Base-by-base conservation (phyloP, 2,113 vertebrate genomes). In the Notothenia coriiceps region DNA sequence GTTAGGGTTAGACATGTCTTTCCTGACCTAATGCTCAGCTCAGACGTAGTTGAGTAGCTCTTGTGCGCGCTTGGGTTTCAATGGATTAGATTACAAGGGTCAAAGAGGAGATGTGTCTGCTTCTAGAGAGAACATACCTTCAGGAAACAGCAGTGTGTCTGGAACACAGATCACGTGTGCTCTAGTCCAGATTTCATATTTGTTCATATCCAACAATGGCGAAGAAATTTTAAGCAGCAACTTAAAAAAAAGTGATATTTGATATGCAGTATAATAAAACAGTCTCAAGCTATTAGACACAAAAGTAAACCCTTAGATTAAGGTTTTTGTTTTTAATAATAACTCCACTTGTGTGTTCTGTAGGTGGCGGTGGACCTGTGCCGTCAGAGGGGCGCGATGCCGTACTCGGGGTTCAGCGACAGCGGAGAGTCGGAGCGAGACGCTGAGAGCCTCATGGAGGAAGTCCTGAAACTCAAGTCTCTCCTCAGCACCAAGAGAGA, bases 401-500 rank as follows among this genome's bases (percentile, higher is more conserved):
- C 94, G 13, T 88, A 93, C 67, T 85, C 92, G 1, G 86, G 91
- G 22, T 63, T 87, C 20, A 90, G 81, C 86, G 84, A 81, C 66
- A 86, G 86, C 2, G 85, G 76, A 0, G 95, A 96, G 47, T 71
- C 94, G 3, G 96, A 96, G 50, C 92, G 93, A 20, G 96, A 96
- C 56, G 91, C 94, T 4, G 95, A 96, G 61, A 94, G 89, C 52
- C 90, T 96, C 61, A 77, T 96, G 80, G 95, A 97, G 74, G 96
- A 97, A 67, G 95, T 96, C 2, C 85, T 97, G 13, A 97, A 96
- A 79, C 94, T 96, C 49, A 96, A 96, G 86, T 96, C 96, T 20
- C 92, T 96, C 69, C 93, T 97, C 56, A 96, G 96, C 92, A 97
- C 96, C 70, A 96, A 97, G 88, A 92, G 95, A 62, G 96, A 97